Evolutionary conservation across 2,888 invertebrate species (phyloP), one percentile per base, ranked within the genome.

Genomic region (Aphodius sticticus): DNA sequence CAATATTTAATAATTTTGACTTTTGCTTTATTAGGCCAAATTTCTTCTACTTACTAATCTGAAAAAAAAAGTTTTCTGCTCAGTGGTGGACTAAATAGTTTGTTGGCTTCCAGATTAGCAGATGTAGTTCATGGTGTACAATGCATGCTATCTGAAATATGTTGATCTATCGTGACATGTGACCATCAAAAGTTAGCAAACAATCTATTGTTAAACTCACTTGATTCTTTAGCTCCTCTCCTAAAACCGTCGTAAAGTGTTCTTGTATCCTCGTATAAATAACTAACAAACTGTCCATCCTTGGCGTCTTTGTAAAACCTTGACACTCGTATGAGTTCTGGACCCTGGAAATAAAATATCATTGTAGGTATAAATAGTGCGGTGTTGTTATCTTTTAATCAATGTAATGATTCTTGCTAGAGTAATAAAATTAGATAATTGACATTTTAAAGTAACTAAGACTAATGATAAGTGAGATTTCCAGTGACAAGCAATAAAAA

Each of bases 181-280:
- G 26, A 26, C 9, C 53, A 5, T 53, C 53, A 53, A 53, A 53
- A 7, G 12, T 53, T 53, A 2, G 4, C 12, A 53, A 53, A 7
- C 12, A 53, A 53, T 53, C 53, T 53, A 53, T 53, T 53, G 16
- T 70, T 5, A 15, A 77, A 92, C 94, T 93, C 89, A 95, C 96
- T 97, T 87, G 97, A 97, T 89, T 96, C 95, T 90, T 95, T 96
- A 85, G 97, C 96, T 82, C 98, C 98, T 88, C 96, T 93, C 84
- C 97, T 94, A 90, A 98, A 97, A 83, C 95, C 94, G 86, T 97
- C 97, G 89, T 96, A 97, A 69, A 98, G 91, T 77, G 98, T 98
- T 87, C 93, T 93, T 79, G 96, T 95, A 89, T 97, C 97, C 86
- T 97, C 96, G 88, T 95, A 95, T 82, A 97, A 91, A 88, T 93